phyloP scores from a whole-genome alignment of 2,888 invertebrate species.

The Ctena decussata region DNA sequence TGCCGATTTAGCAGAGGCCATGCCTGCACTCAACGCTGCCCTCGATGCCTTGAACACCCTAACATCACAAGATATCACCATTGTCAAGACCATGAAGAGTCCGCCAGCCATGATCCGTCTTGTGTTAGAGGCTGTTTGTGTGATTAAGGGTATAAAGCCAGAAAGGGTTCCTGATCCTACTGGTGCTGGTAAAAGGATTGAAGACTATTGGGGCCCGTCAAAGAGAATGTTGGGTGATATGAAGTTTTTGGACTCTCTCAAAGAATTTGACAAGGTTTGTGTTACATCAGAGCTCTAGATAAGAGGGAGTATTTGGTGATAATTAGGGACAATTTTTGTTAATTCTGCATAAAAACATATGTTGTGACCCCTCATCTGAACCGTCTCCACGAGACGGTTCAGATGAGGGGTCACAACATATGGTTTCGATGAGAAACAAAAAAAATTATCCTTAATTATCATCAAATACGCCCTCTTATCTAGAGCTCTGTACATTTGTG shows the following conservation, averaged over 20 bases:
- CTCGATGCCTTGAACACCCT: conserved; percentile 87
- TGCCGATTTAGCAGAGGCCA: conserved; percentile 86
- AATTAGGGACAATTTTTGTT: no score
- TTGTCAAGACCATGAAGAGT: conserved; percentile 87
- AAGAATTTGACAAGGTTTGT: conserved; percentile 85
- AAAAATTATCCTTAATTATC: no score
- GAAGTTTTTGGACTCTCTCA: conserved; percentile 86
- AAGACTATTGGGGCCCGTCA: conserved; percentile 87
- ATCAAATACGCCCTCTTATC: no score
- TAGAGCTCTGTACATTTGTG: no score
- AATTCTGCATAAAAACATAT: no score
- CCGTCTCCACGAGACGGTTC: no score
- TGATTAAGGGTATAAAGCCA: conserved; percentile 87
- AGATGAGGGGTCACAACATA: no score
- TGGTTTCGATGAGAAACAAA: no score
- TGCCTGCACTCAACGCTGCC: conserved; percentile 87
- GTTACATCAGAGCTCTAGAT: background rate
- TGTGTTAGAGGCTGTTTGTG: conserved; percentile 87
- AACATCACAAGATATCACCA: conserved; percentile 86
- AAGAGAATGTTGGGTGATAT: conserved; percentile 87
- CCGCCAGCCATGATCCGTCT: conserved; percentile 86
- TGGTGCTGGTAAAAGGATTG: conserved; percentile 87
- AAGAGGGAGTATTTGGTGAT: no score
- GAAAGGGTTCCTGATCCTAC: conserved; percentile 87
- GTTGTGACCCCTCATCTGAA: no score